Evolutionary conservation across 2,797 vertebrate species (phyloP), one percentile per base, ranked within the genome.

Genomic region (Threskiornis aethiopicus): DNA sequence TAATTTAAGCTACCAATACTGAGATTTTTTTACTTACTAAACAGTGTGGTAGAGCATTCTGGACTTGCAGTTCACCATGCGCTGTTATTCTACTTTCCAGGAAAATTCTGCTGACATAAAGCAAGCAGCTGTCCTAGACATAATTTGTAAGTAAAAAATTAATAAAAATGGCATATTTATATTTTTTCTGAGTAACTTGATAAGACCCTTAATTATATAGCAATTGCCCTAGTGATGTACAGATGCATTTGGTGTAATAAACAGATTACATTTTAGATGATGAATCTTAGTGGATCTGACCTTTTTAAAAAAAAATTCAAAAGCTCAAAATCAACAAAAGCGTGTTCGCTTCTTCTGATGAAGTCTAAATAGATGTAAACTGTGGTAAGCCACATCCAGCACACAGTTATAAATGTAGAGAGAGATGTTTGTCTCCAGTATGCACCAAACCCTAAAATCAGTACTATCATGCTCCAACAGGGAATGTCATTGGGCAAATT

Each of bases 51-150:
- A 0, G 1, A 41, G 26, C 41, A 19, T 65, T 89, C 28, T 70
- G 47, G 66, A 46, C 41, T 39, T 70, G 42, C 9, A 55, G 10
- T 28, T 94, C 61, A 93, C 54, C 9, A 9, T 49, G 12, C 13
- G 14, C 10, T 96, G 6, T 93, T 83, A 9, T 28, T 86, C 13
- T 33, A 84, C 18, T 96, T 91, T 97, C 94, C 95, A 99, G 99
- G 98, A 98, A 89, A 99, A 98, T 35, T 82, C 59, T 46, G 97
- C 98, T 81, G 94, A 94, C 24, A 44, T 99, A 39, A 98, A 98
- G 89, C 98, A 99, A 18, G 97, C 99, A 64, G 98, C 99, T 67
- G 97, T 98, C 75, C 97, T 99, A 44, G 99, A 99, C 88, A 98
- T 99, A 87, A 96, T 98, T 54, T 98, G 99, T 99, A 98, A 99